Conservation (phyloP, 1,140 invertebrate species). For the Trypoxylus dichotomus region DNA sequence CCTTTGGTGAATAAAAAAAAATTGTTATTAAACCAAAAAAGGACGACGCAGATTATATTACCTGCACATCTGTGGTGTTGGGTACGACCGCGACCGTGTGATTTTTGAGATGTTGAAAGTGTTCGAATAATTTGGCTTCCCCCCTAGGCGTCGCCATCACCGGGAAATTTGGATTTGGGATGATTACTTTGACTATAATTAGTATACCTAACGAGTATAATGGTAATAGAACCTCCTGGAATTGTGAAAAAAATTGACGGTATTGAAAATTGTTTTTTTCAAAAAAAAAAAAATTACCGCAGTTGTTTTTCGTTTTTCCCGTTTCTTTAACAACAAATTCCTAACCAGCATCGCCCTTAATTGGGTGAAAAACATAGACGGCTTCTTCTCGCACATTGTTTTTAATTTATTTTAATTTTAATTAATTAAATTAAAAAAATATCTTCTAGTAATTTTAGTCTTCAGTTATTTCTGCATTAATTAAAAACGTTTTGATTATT, state of each 20-base stretch:
- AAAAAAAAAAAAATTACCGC: slow-evolving; percentile 58
- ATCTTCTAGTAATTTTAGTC: not conserved
- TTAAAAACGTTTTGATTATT: too few relatives aligned
- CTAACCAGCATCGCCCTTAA: slow-evolving; percentile 70
- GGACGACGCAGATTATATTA: slow-evolving; percentile 41
- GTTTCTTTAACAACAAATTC: slow-evolving; percentile 71
- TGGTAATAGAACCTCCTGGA: slow-evolving; percentile 73
- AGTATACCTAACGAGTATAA: slow-evolving; percentile 71
- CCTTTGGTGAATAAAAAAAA: slow-evolving; percentile 53
- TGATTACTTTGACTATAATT: slow-evolving; percentile 70
- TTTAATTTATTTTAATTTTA: not conserved
- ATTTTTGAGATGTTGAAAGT: slow-evolving; percentile 63
- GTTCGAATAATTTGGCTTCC: slow-evolving; percentile 62
- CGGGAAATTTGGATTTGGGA: slow-evolving; percentile 75
- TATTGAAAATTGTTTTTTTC: not conserved
- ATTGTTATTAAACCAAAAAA: not conserved
- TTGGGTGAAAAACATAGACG: slow-evolving; percentile 61
- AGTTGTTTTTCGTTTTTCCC: slow-evolving; percentile 71
- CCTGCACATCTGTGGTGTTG: slow-evolving; percentile 66
- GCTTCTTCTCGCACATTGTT: slow-evolving; percentile 44
- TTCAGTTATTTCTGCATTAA: too few relatives aligned
- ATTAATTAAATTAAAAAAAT: not conserved
- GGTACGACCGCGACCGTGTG: slow-evolving; percentile 69
- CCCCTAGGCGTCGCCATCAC: slow-evolving; percentile 63
- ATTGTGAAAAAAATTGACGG: slow-evolving; percentile 36